Conservation (phyloP, 1,140 invertebrate species). For the Bombus sylvicola region DNA sequence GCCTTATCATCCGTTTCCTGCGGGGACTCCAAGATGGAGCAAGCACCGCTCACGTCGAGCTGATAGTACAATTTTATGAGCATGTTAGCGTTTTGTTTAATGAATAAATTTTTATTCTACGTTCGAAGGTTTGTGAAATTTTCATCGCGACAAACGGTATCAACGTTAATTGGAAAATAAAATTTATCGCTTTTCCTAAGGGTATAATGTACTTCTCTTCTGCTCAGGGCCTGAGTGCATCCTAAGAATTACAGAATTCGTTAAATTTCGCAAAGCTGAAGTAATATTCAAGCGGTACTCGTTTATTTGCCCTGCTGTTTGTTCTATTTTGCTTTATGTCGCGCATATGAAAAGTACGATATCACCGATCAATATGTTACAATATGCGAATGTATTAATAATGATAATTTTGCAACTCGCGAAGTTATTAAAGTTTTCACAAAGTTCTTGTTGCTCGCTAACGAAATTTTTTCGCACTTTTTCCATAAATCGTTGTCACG, state of each 20-base stretch:
- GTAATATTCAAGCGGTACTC: too few relatives aligned
- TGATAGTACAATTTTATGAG: not conserved
- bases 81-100: not conserved
- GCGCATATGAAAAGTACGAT: too few relatives aligned
- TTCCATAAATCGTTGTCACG: not conserved
- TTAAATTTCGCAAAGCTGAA: not conserved
- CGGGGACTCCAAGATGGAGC: constrained; percentile 63
- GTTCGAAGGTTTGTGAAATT: not conserved
- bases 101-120: not conserved
- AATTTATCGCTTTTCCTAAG: too few relatives aligned
- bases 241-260: not conserved
- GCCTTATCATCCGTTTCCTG: constrained; percentile 65
- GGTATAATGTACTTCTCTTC: too few relatives aligned
- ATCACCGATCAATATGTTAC: too few relatives aligned
- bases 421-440: not conserved
- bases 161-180: too few relatives aligned
- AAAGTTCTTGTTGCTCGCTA: not conserved
- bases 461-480: not conserved
- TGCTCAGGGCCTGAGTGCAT: too few relatives aligned
- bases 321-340: too few relatives aligned
- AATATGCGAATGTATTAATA: too few relatives aligned
- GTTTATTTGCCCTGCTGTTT: too few relatives aligned
- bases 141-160: too few relatives aligned
- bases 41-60: constrained; percentile 12
- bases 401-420: too few relatives aligned